Percentiles rank a stretch among this genome's conserved stretches.
Evolutionary conservation across 2,797 vertebrate species (phyloP).

Genomic region (Chloroceryle inda): DNA sequence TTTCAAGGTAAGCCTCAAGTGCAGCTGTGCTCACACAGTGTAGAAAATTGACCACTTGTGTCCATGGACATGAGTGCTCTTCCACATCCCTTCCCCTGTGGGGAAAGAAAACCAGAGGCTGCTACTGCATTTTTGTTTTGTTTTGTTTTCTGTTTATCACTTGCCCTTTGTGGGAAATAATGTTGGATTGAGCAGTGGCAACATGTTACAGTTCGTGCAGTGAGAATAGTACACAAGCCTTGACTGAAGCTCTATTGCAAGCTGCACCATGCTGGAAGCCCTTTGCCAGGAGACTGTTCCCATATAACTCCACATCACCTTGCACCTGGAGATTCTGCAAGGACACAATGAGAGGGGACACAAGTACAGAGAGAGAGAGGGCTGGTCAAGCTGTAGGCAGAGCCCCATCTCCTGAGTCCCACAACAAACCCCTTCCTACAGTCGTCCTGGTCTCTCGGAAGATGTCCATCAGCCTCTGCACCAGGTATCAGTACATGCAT

Average conservation of each 20-base stretch:
- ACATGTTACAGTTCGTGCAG: neutral
- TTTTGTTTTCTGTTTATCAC: neutral
- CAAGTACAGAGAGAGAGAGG: neutral
- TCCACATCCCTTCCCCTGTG: neutral
- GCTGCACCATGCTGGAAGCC: rapidly evolving
- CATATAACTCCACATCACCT: rapidly evolving
- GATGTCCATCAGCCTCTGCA: neutral
- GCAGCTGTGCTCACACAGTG: neutral
- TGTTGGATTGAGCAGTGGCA: neutral
- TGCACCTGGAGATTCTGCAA: neutral
- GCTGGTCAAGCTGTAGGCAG: neutral
- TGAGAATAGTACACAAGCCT: rapidly evolving
- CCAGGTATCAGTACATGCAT: neutral
- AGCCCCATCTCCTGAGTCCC: neutral
- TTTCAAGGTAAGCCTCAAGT: conserved; percentile 67
- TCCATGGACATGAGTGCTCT: neutral
- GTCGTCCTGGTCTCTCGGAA: neutral
- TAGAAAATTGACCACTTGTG: neutral
- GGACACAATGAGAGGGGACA: rapidly evolving
- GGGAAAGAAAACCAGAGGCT: neutral
- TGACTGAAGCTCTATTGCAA: neutral
- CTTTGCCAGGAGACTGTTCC: neutral
- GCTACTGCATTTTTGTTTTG: neutral
- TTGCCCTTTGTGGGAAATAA: neutral
- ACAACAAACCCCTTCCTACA: neutral